These are phyloP conservation scores for Phyto melanocephala DNA, from an alignment of 2,888 invertebrate species.

Conservation along the genomic window DNA sequence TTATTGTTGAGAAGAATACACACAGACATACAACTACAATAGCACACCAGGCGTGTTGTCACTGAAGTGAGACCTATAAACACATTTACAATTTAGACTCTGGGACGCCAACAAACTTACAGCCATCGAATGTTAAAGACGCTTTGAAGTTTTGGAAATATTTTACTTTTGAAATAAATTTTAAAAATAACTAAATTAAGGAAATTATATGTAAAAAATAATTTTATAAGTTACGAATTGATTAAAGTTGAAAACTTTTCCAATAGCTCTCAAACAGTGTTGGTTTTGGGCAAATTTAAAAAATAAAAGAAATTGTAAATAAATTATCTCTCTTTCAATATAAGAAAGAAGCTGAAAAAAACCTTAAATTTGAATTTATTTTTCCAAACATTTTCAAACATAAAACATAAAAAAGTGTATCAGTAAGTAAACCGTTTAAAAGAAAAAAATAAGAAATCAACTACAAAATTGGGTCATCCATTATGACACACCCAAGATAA, in stretches of 20 bases:
- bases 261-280: no score
- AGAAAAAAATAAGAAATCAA: neutral
- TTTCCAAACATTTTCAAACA: no score
- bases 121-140: neutral
- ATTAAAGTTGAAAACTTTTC: no score
- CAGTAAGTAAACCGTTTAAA: conserved; percentile 3
- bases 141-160: neutral
- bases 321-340: no score
- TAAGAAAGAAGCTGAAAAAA: no score
- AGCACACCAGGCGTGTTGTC: conserved; percentile 35
- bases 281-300: no score
- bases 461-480: conserved; percentile 17
- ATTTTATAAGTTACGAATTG: no score
- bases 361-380: no score
- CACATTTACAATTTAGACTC: conserved; percentile 53
- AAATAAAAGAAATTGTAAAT: no score
- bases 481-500: neutral
- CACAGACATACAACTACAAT: neutral
- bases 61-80: conserved; percentile 54
- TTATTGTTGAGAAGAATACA: neutral
- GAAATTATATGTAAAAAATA: no score
- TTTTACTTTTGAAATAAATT: neutral
- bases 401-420: neutral
- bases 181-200: no score
- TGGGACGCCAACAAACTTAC: conserved; percentile 44